Evolutionary conservation across 2,113 vertebrate genomes (phyloP), one percentile per base, ranked within the genome.

Genomic region (Phocoena phocoena): DNA sequence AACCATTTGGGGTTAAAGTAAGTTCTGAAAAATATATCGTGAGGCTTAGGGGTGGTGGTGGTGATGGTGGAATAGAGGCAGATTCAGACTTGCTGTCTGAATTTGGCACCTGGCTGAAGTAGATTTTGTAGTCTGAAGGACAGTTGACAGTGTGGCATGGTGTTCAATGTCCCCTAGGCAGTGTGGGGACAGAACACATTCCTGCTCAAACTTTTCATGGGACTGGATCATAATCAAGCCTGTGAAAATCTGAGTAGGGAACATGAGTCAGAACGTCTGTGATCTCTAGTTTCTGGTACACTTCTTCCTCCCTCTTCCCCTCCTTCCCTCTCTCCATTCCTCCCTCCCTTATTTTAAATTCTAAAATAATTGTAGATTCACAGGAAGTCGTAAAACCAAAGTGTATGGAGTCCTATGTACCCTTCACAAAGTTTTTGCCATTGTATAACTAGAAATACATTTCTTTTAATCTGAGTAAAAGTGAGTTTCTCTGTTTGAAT

Each of bases 401-500:
- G 36, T 89, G 5, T 53, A 47, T 70, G 80, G 63, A n/a, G 50
- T 85, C 23, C 85, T 88, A 4, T 36, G 28, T 90, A 55, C 50
- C 58, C 23, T 60, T 86, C 33, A 84, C 23, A 14, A 86, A 31
- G 2, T 73, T 93, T 90, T 86, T 47, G 60, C n/a, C 47, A 25
- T 92, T 92, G 47, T 1, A 53, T 84, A 91, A 81, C 21, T 79
- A 91, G 50, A 81, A n/a, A 33, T 77, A 86, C 21, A 62, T 68
- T 94, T 44, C 47, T 90, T 93, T 90, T 55, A 67, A 93, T 87
- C 70, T 91, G 76, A 63, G 12, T 93, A 79, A 87, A 96, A 93
- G 50, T 93, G 31, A 88, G 31, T 73, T 88, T 92, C 9, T 96
- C 71, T 94, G 12, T 70, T 68, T 85, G 88, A 93, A 63, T 96